phyloP scores from a whole-genome alignment of 2,113 vertebrate species.

The Dolichotis patagonum region DNA sequence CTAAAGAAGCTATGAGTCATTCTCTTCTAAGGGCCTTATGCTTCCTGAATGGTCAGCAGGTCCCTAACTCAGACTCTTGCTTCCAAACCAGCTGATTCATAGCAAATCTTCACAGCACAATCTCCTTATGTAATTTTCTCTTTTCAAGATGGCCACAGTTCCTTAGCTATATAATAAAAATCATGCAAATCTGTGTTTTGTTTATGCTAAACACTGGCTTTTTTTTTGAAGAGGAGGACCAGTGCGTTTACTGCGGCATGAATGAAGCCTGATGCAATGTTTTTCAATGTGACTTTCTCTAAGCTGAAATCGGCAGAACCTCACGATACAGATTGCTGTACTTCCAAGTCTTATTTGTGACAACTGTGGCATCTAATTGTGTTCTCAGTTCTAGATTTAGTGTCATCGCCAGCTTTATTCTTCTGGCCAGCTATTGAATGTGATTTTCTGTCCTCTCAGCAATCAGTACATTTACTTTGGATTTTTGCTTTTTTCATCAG shows the following conservation, averaged over 20 bases:
- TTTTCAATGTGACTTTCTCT: constrained; percentile 69
- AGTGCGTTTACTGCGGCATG: constrained; percentile 66
- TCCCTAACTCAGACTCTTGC: constrained; percentile 33
- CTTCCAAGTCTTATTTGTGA: constrained; percentile 72
- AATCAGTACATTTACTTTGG: constrained; percentile 41
- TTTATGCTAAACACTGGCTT: constrained; percentile 69
- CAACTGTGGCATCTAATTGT: constrained; percentile 66
- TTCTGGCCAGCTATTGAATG: constrained; percentile 39
- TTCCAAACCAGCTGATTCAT: constrained; percentile 51
- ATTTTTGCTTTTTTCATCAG: constrained; percentile 46
- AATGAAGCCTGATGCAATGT: constrained; percentile 72
- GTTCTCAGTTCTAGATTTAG: constrained; percentile 70
- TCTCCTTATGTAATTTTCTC: constrained; percentile 65
- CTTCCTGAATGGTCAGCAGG: constrained; percentile 63
- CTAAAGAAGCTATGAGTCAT: constrained; percentile 69
- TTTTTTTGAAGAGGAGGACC: constrained; percentile 75
- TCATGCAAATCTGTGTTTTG: constrained; percentile 73
- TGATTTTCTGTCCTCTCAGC: constrained; percentile 21
- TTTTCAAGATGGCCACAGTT: constrained; percentile 69
- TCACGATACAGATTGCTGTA: constrained; percentile 52
- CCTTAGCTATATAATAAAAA: constrained; percentile 77
- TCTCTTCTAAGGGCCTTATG: constrained; percentile 65
- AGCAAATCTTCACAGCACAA: constrained; percentile 51
- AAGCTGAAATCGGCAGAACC: constrained; percentile 45
- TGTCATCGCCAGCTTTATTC: constrained; percentile 57